Evolutionary conservation across 2,888 invertebrate genomes (phyloP).

Genomic region (Trachelus tabidus): DNA sequence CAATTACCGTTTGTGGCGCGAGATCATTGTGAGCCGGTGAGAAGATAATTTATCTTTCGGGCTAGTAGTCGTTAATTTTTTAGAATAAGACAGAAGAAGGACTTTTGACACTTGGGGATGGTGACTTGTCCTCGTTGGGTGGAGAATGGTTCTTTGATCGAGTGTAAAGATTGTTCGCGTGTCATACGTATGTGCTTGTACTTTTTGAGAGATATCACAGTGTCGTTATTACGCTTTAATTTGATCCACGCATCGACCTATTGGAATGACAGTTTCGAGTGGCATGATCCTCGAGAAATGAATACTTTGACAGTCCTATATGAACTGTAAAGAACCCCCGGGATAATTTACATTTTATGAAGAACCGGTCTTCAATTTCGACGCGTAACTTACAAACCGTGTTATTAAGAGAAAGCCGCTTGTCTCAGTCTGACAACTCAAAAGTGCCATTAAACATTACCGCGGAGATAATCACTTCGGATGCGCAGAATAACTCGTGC

Average conservation of each 20-base stretch:
- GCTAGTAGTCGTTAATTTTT: background rate
- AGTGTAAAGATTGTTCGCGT: background rate
- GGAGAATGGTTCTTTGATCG: background rate
- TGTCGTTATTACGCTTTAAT: background rate
- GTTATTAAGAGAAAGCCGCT: background rate
- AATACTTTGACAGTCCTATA: background rate
- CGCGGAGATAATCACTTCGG: background rate
- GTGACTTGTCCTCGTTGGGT: background rate
- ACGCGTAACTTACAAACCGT: background rate
- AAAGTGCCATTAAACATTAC: background rate
- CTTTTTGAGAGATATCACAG: background rate
- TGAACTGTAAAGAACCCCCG: background rate
- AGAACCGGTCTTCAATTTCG: constrained; percentile 4
- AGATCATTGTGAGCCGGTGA: background rate
- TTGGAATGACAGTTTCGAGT: background rate
- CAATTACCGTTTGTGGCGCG: background rate
- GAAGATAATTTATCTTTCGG: background rate
- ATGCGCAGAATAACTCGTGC: background rate
- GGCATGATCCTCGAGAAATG: background rate
- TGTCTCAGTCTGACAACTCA: background rate
- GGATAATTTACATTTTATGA: background rate
- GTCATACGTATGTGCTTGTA: background rate
- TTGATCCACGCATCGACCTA: background rate
- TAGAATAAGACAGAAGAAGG: background rate
- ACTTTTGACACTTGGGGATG: background rate